A percentile compares a stretch with the other conserved stretches of the same genome.
phyloP scores from a whole-genome alignment of 2,888 invertebrate genomes.

The Noctuana brunneofusca region DNA sequence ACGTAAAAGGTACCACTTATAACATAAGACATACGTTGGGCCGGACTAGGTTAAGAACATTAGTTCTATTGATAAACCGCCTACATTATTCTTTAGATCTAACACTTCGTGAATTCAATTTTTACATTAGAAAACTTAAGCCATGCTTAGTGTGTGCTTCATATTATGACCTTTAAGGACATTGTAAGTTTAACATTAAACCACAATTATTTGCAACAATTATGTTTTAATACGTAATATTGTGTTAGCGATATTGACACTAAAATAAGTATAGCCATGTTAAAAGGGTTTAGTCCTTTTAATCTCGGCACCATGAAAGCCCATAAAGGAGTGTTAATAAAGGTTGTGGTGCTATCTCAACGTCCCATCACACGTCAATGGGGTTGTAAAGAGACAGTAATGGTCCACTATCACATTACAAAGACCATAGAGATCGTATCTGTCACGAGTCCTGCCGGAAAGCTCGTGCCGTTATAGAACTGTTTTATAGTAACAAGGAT shows the following conservation, averaged over 20 bases:
- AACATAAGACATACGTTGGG: no score
- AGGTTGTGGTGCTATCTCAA: conserved; percentile 22
- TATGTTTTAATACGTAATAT: background rate
- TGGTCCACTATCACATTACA: conserved; percentile 32
- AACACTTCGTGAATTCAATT: no score
- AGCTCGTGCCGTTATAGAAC: conserved; percentile 4
- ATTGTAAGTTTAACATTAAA: no score
- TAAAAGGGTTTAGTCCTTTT: background rate
- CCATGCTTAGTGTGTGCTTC: no score
- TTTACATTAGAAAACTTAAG: no score
- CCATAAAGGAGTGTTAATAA: conserved; percentile 29
- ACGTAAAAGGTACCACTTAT: background rate
- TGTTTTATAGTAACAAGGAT: conserved; percentile 5
- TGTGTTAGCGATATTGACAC: background rate
- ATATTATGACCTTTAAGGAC: no score
- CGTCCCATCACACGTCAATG: conserved; percentile 27
- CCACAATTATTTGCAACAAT: no score
- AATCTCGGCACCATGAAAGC: conserved; percentile 18
- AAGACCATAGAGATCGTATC: conserved; percentile 24
- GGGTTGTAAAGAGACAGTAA: conserved; percentile 25
- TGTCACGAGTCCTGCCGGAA: conserved; percentile 32
- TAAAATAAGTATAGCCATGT: background rate
- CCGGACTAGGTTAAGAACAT: background rate
- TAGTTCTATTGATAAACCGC: no score
- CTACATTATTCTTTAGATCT: background rate